Conservation (phyloP, 1,140 invertebrate species). For the Brachionus rubens region DNA sequence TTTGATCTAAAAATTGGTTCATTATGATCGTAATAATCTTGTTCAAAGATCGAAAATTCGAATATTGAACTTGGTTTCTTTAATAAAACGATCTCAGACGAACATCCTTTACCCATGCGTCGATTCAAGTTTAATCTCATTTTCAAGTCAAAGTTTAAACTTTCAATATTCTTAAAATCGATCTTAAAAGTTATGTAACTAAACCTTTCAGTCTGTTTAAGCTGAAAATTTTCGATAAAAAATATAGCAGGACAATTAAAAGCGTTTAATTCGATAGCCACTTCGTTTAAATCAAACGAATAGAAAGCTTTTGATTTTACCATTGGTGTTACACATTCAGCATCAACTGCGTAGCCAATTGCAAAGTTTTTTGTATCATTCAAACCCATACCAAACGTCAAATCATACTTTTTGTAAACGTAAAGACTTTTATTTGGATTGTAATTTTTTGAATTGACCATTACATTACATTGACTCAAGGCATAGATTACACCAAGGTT, state of each 20-base stretch:
- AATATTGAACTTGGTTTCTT: neutral
- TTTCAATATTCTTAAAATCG: neutral
- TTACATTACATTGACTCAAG: neutral
- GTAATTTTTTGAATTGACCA: neutral
- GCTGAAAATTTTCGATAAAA: neutral
- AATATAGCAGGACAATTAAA: neutral
- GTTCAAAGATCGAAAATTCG: neutral
- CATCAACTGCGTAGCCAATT: constrained; percentile 3
- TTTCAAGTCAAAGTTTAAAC: neutral
- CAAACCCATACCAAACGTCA: neutral
- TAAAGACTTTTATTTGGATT: neutral
- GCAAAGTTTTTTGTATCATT: constrained; percentile 1
- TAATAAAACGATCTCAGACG: neutral
- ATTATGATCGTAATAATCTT: neutral
- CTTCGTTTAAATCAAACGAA: constrained; percentile 9
- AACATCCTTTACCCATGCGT: constrained; percentile 16
- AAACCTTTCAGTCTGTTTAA: neutral
- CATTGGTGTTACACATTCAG: neutral
- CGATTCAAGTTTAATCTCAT: neutral
- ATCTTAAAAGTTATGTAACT: neutral
- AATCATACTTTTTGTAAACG: constrained; percentile 6
- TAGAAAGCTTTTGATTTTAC: neutral
- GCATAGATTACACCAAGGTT: neutral
- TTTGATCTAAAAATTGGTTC: neutral
- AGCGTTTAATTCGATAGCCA: neutral